Base-by-base conservation (phyloP, 2,113 vertebrate genomes). In the Sminthopsis crassicaudata region DNA sequence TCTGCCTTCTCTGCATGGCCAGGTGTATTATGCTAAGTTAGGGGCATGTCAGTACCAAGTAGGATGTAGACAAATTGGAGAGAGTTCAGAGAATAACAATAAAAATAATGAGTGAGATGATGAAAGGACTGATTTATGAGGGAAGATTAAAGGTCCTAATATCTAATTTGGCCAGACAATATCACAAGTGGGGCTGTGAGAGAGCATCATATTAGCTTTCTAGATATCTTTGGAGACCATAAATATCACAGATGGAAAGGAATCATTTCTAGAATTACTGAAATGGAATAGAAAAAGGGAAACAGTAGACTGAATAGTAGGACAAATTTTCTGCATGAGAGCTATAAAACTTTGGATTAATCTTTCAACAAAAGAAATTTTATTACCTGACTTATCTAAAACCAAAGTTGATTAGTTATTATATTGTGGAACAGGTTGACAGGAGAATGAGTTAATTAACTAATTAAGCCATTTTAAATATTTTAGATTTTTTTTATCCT, bases 41-140 rank as follows among this genome's bases (percentile, higher is more conserved):
- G 67, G 12, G 42, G 48, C 42, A 54, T 91, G 14, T 91, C 54
- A 60, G 23, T 89, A 92, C 89, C 10, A 92, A 67, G 23, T 89
- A 91, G 76, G 60, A 92, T 22, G 60, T 89, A 23, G 52, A 92
- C 4, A 95, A 60, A 54, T 93, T 92, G 30, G 92, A 94, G 52
- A 4, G 8, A 92, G 90, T 90, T 96, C 30, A 95, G 89, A 94
- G 96, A 94, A 94, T 89, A 95, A 51, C 89, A 90, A 94, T 94
- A 90, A 92, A 94, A 94, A 54, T 84, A 91, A 89, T 46, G 50
- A 96, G 24, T 9, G 54, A 94, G 93, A 54, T 92, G 8, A 67
- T 67, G 57, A 91, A 57, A 46, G 46, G 3, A 36, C 11, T 25
- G 92, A 91, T 91, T 93, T 96, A 89, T 94, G 89, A 93, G 12